phyloP scores from a whole-genome alignment of 1,140 invertebrate genomes.

The Drosophila biarmipes region DNA sequence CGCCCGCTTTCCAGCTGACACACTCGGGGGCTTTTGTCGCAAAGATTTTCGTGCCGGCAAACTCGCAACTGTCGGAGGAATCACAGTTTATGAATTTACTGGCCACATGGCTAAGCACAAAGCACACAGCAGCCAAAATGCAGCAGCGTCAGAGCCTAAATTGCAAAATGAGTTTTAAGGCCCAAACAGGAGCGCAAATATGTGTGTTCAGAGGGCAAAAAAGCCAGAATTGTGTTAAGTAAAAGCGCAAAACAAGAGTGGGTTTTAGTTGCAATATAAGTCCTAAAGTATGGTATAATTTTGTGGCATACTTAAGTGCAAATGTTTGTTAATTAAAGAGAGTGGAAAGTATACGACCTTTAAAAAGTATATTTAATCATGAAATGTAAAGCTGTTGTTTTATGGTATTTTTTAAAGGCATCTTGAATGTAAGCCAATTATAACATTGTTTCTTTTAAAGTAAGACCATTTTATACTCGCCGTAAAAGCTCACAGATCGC shows the following conservation, averaged over 20 bases:
- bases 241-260: background rate
- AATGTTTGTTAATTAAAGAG: no score
- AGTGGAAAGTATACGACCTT: no score
- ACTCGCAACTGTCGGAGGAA: conserved; percentile 50
- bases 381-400: no score
- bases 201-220: conserved; percentile 12
- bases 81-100: conserved; percentile 77
- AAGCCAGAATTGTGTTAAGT: conserved; percentile 5
- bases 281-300: background rate
- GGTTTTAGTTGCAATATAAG: background rate
- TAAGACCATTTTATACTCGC: background rate
- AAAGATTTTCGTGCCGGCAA: conserved; percentile 47
- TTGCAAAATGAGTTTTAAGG: conserved; percentile 54
- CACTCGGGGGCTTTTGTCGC: conserved; percentile 55
- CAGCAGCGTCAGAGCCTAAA: conserved; percentile 32
- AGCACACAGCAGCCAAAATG: conserved; percentile 34
- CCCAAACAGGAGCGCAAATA: conserved; percentile 1
- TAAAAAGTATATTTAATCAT: no score
- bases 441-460: background rate
- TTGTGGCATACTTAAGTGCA: background rate
- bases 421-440: no score
- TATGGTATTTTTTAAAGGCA: no score
- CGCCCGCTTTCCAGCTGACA: conserved; percentile 33
- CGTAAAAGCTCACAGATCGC: background rate
- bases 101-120: conserved; percentile 63